Conservation (phyloP, 2,888 invertebrate genomes). For the Pachliopta kotzebuea region DNA sequence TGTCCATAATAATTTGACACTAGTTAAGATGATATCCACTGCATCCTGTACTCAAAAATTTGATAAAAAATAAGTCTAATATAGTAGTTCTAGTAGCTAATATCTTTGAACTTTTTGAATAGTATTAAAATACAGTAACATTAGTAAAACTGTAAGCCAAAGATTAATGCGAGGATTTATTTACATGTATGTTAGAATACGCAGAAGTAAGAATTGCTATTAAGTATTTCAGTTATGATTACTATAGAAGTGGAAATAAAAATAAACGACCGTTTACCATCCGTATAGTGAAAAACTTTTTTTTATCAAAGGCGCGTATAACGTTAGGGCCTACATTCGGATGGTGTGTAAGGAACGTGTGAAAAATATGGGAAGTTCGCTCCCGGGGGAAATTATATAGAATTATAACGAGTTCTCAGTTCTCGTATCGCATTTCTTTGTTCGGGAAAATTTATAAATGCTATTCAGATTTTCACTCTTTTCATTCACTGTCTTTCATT, state of each 20-base stretch:
- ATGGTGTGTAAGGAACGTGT: constrained; percentile 18
- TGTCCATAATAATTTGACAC: no score
- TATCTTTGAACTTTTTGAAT: no score
- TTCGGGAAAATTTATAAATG: constrained; percentile 40
- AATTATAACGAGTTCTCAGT: constrained; percentile 45
- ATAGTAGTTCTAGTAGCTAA: no score
- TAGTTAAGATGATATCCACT: no score
- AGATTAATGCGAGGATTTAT: not conserved
- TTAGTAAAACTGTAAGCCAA: not conserved
- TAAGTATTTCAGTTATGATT: not conserved
- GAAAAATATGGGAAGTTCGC: constrained; percentile 28
- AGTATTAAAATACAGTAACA: no score
- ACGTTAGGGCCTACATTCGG: constrained; percentile 14
- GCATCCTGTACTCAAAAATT: no score
- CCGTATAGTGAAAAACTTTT: not conserved
- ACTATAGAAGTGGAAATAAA: not conserved
- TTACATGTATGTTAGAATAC: not conserved
- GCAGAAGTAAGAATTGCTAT: not conserved
- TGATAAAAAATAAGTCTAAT: no score
- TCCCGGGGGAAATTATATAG: constrained; percentile 51
- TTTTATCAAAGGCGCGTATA: not conserved
- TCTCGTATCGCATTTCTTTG: constrained; percentile 39
- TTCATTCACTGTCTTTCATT: constrained; percentile 23
- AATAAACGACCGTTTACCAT: not conserved
- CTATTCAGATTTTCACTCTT: constrained; percentile 33